These are phyloP conservation scores for Holotrichia oblita DNA, from an alignment of 1,140 invertebrate species.

Conservation along the genomic window DNA sequence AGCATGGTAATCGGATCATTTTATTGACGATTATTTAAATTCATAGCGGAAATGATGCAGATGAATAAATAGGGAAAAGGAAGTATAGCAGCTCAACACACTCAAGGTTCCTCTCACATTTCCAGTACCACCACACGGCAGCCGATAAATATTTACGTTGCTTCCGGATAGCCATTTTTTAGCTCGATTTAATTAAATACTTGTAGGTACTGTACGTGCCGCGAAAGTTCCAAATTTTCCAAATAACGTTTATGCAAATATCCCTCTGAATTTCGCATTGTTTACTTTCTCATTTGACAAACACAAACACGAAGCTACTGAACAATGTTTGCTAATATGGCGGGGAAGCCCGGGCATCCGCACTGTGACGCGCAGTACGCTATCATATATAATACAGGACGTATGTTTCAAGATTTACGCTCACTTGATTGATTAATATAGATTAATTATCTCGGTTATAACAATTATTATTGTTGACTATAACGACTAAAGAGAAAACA, in stretches of 20 bases:
- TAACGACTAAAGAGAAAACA: not conserved
- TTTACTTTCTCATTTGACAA: not conserved
- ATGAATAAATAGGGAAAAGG: too few relatives aligned
- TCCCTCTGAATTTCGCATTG: not conserved
- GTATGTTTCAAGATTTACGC: not conserved
- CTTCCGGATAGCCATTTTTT: too few relatives aligned
- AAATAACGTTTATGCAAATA: not conserved
- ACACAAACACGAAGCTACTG: not conserved
- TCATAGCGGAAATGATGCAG: too few relatives aligned
- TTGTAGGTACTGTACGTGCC: too few relatives aligned
- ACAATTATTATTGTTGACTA: not conserved
- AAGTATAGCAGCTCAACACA: too few relatives aligned
- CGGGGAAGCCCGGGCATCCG: not conserved
- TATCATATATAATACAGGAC: not conserved
- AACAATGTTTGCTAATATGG: not conserved
- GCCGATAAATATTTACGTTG: too few relatives aligned
- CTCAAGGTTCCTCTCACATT: too few relatives aligned
- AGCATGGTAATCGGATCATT: too few relatives aligned
- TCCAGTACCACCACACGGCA: too few relatives aligned
- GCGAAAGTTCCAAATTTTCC: not conserved
- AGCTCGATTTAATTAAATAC: too few relatives aligned
- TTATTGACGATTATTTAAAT: too few relatives aligned
- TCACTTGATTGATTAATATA: not conserved
- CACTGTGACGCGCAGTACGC: not conserved
- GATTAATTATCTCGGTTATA: not conserved